Evolutionary conservation across 2,797 vertebrate genomes (phyloP).

Genomic region (Gobionotothen gibberifrons): DNA sequence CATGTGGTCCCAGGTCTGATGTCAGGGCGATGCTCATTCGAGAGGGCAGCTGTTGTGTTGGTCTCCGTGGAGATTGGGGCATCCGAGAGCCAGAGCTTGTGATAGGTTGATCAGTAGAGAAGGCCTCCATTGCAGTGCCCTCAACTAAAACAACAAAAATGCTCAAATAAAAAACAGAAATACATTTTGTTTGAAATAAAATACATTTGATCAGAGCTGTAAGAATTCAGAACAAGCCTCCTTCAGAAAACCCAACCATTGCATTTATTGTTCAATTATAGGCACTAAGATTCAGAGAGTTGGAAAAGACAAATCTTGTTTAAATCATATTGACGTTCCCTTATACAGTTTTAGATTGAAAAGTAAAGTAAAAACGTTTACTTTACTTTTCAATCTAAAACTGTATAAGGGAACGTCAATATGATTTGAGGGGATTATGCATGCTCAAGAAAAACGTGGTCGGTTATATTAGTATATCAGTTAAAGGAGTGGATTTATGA

Average conservation of each 20-base stretch:
- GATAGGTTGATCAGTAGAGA: conserved; percentile 88
- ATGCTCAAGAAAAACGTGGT: neutral
- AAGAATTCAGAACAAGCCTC: neutral
- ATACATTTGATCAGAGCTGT: neutral
- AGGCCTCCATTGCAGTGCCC: conserved; percentile 83
- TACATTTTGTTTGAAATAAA: neutral
- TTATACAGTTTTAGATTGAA: too few relatives aligned
- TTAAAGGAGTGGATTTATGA: neutral
- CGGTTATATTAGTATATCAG: neutral
- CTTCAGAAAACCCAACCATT: neutral
- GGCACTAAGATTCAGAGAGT: neutral
- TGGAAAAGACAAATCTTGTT: neutral
- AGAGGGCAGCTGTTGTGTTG: conserved; percentile 88
- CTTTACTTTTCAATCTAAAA: neutral
- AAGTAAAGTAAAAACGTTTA: neutral
- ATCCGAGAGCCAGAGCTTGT: conserved; percentile 88
- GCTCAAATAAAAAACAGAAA: neutral
- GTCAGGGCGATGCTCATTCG: conserved; percentile 89
- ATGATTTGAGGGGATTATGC: neutral
- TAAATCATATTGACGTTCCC: too few relatives aligned
- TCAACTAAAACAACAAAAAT: conserved; percentile 82
- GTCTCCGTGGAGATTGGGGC: conserved; percentile 91
- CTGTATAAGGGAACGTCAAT: neutral
- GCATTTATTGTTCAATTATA: neutral
- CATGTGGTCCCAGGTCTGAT: conserved; percentile 90